Evolutionary conservation across 2,888 invertebrate genomes (phyloP).

Genomic region (Selenia dentaria): DNA sequence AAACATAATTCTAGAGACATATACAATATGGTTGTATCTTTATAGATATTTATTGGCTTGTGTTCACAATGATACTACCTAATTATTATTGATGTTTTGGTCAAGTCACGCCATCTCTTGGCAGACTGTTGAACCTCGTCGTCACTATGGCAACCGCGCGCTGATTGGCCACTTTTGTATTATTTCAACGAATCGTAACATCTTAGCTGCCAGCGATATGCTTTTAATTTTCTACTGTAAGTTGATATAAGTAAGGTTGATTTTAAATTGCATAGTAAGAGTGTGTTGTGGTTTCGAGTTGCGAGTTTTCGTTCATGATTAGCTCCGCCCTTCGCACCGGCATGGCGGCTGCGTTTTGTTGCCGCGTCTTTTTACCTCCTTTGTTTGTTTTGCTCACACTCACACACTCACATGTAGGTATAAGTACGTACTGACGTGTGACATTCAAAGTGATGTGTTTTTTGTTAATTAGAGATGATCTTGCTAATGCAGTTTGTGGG

Average conservation of each 20-base stretch:
- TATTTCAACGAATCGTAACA: slow-evolving; percentile 43
- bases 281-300: slow-evolving; percentile 34
- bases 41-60: too few relatives aligned
- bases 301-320: slow-evolving; percentile 54
- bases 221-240: slow-evolving; percentile 58
- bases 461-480: slow-evolving; percentile 23
- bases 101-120: slow-evolving; percentile 66
- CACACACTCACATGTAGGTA: slow-evolving; percentile 21
- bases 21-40: too few relatives aligned
- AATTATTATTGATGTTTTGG: slow-evolving; percentile 20
- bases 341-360: slow-evolving; percentile 65
- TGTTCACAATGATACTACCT: too few relatives aligned
- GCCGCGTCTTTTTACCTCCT: slow-evolving; percentile 62
- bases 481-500: not conserved
- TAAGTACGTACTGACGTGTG: slow-evolving; percentile 26
- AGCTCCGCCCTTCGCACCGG: slow-evolving; percentile 75
- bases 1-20: too few relatives aligned
- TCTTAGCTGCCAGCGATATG: slow-evolving; percentile 45
- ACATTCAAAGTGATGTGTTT: slow-evolving; percentile 23
- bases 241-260: slow-evolving; percentile 42
- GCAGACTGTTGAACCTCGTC: slow-evolving; percentile 41
- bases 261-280: slow-evolving; percentile 40
- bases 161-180: slow-evolving; percentile 76
- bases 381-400: slow-evolving; percentile 40
- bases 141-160: slow-evolving; percentile 73